These are phyloP conservation scores for Lepetodrilus schrolli DNA, from an alignment of 2,888 invertebrate genomes.

Conservation along the genomic window DNA sequence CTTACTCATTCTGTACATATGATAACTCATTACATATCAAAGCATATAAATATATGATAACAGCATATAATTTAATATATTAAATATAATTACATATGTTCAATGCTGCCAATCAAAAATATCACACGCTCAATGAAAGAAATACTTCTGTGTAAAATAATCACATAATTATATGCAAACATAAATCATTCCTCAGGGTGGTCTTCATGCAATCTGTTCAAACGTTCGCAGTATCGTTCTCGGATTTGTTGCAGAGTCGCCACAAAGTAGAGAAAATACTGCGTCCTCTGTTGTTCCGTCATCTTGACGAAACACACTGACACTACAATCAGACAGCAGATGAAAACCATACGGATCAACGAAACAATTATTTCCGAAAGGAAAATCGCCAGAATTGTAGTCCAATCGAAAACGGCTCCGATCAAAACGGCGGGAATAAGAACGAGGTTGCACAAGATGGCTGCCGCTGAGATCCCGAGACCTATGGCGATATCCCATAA, in stretches of 20 bases:
- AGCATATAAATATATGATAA: too few relatives aligned
- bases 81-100: too few relatives aligned
- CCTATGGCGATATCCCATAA: slow-evolving; percentile 1
- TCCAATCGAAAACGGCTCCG: neutral
- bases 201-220: neutral
- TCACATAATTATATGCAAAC: too few relatives aligned
- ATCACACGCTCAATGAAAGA: too few relatives aligned
- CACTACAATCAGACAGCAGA: neutral
- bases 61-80: too few relatives aligned
- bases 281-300: neutral
- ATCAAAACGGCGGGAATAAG: neutral
- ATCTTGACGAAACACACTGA: neutral
- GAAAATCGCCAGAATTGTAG: neutral
- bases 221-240: neutral
- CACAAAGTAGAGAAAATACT: neutral
- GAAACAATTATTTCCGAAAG: neutral
- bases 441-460: neutral
- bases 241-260: neutral
- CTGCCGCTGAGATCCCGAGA: neutral
- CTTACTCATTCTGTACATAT: too few relatives aligned
- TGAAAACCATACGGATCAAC: neutral
- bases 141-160: too few relatives aligned
- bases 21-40: too few relatives aligned
- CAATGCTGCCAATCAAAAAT: too few relatives aligned
- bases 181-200: too few relatives aligned